A percentile compares a stretch with the other conserved stretches of the same genome.
Conservation (phyloP, 2,888 invertebrate species). For the Holacanthella duospinosa region DNA sequence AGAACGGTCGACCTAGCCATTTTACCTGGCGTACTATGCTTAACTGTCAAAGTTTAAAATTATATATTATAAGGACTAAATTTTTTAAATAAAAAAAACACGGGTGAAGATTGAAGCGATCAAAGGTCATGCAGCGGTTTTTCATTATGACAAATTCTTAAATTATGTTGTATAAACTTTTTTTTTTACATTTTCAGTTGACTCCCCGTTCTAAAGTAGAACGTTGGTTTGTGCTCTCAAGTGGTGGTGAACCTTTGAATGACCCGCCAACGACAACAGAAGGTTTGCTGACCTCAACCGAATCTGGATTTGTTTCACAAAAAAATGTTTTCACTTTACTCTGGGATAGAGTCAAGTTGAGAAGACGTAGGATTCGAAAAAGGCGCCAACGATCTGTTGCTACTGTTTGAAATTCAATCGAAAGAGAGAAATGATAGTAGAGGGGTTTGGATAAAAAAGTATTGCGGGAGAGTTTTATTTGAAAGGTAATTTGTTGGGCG, state of each 20-base stretch:
- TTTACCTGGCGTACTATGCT: background rate
- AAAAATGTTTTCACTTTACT: background rate
- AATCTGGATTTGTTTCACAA: slow-evolving; percentile 3
- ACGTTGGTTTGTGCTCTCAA: slow-evolving; percentile 4
- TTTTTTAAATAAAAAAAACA: background rate
- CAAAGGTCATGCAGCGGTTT: background rate
- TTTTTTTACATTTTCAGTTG: background rate
- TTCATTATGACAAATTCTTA: background rate
- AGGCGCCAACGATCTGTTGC: background rate
- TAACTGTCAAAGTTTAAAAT: background rate
- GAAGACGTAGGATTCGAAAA: background rate
- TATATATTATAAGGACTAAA: background rate
- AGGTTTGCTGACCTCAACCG: background rate
- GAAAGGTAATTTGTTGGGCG: too few relatives aligned
- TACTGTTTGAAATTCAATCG: background rate
- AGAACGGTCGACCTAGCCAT: background rate
- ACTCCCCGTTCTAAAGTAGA: slow-evolving; percentile 4
- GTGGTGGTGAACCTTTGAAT: background rate
- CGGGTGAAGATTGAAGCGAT: background rate
- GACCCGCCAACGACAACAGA: background rate
- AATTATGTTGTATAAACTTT: background rate
- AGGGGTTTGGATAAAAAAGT: background rate
- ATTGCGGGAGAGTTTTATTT: background rate
- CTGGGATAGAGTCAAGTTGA: slow-evolving; percentile 5
- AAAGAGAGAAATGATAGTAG: background rate